Percentiles rank a stretch among this genome's conserved stretches.
Evolutionary conservation across 2,888 invertebrate genomes (phyloP).

Genomic region (Epinotia bilunana): DNA sequence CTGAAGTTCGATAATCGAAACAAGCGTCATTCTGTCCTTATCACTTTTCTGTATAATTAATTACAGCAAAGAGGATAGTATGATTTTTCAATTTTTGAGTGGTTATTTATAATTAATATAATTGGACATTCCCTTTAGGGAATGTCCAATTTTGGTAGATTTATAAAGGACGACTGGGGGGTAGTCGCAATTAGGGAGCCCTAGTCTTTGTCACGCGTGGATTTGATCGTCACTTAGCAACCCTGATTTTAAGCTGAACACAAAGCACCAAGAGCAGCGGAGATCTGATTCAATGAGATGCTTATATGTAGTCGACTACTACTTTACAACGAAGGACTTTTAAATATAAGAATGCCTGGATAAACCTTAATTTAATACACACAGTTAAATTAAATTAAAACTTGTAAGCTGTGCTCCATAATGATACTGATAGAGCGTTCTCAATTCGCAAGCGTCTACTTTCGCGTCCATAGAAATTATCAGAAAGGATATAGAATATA

Average conservation of each 20-base stretch:
- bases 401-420: background rate
- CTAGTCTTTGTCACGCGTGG: slow-evolving; percentile 14
- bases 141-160: slow-evolving; percentile 1
- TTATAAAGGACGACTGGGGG: slow-evolving; percentile 5
- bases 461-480: background rate
- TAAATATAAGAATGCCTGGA: no score
- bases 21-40: background rate
- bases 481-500: background rate
- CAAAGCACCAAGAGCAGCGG: slow-evolving; percentile 6
- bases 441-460: background rate
- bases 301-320: background rate
- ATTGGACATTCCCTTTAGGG: no score
- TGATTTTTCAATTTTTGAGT: background rate
- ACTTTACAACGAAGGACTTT: no score
- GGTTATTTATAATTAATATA: no score
- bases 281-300: background rate
- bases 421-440: background rate
- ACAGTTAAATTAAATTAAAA: no score
- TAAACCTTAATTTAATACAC: no score
- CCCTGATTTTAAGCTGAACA: slow-evolving; percentile 29
- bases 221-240: slow-evolving; percentile 8
- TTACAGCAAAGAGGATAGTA: background rate
- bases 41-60: background rate
- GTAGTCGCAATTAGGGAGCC: slow-evolving; percentile 27
- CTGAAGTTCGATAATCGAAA: background rate